phyloP scores from a whole-genome alignment of 2,888 invertebrate genomes.

The Cryptosula pallasiana region DNA sequence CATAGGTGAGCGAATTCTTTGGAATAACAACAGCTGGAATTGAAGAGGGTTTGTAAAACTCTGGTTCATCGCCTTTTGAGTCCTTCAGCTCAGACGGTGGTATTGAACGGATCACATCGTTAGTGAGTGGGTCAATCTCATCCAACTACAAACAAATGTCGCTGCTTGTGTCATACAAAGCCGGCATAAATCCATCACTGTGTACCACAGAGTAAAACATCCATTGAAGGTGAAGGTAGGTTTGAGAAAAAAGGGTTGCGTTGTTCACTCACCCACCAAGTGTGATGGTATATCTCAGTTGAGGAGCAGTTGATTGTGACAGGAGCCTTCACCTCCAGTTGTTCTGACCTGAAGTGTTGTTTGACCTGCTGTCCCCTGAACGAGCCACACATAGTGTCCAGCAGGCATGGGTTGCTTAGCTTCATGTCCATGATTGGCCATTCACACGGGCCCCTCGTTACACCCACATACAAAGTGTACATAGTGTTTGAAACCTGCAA shows the following conservation, averaged over 20 bases:
- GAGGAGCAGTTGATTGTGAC: conserved; percentile 15
- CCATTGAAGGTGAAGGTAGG: too few relatives aligned
- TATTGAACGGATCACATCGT: not conserved
- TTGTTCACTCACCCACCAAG: conserved; percentile 3
- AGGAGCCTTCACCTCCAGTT: not conserved
- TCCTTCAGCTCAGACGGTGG: not conserved
- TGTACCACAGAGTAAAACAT: too few relatives aligned
- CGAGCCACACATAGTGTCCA: not conserved
- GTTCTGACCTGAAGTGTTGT: not conserved
- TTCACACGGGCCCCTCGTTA: not conserved
- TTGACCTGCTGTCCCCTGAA: not conserved
- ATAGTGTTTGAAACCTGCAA: conserved; percentile 16
- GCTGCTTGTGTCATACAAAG: too few relatives aligned
- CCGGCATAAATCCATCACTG: too few relatives aligned
- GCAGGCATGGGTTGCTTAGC: not conserved
- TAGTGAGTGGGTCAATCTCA: not conserved
- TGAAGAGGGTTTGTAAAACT: not conserved
- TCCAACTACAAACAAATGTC: conserved; percentile 5
- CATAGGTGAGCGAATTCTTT: not conserved
- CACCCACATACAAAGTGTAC: not conserved
- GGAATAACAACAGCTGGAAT: not conserved
- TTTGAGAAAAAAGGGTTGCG: too few relatives aligned
- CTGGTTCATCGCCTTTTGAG: not conserved
- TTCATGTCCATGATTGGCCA: conserved; percentile 17
- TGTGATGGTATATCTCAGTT: conserved; percentile 7